phyloP scores from a whole-genome alignment of 2,113 vertebrate species.

The Eulacestoma nigropectus region DNA sequence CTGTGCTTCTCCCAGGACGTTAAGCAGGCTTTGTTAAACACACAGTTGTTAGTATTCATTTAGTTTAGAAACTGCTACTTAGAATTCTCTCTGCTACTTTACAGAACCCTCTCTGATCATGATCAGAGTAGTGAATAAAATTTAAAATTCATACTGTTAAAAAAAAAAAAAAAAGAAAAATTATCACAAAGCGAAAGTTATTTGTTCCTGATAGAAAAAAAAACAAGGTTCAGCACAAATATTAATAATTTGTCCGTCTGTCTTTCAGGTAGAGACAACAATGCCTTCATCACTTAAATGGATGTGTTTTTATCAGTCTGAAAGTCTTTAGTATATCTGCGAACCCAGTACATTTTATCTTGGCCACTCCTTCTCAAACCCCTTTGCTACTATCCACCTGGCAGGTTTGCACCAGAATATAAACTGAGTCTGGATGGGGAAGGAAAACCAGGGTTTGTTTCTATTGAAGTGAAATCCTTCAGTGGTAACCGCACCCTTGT shows the following conservation, averaged over 20 bases:
- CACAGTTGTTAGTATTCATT: neutral
- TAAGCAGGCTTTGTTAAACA: neutral
- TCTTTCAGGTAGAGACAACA: neutral
- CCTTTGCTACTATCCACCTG: neutral
- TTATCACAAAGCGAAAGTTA: neutral
- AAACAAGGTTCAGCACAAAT: neutral
- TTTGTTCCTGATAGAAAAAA: neutral
- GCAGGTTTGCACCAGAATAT: neutral
- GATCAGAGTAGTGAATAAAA: neutral
- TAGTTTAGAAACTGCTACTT: neutral
- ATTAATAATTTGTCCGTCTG: neutral
- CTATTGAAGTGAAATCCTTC: neutral
- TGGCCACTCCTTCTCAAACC: neutral
- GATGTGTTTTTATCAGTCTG: neutral
- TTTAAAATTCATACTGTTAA: neutral
- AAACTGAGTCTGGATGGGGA: neutral
- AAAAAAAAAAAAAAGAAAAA: neutral
- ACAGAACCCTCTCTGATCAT: neutral
- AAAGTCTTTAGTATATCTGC: neutral
- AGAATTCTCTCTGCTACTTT: neutral
- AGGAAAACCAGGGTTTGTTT: neutral
- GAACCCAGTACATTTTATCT: neutral
- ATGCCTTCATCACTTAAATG: neutral
- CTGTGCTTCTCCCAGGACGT: neutral
- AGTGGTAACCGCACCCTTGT: neutral